These are phyloP conservation scores for Enteromius argenteus DNA, from an alignment of 2,797 vertebrate genomes.

Conservation along the genomic window DNA sequence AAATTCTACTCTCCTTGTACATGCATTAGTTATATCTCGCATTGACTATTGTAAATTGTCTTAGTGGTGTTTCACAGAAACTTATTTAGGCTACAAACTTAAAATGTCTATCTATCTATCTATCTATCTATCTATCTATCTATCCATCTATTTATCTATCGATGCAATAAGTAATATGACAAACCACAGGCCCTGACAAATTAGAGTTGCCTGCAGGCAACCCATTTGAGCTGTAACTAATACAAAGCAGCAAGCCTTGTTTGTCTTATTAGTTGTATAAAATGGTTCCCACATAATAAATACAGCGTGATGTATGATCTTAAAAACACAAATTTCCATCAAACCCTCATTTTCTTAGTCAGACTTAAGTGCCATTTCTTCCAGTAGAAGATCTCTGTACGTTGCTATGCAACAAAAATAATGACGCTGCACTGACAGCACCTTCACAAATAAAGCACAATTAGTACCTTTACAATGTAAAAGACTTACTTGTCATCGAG, in stretches of 20 bases:
- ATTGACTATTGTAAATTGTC: too few relatives aligned
- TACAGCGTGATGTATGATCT: too few relatives aligned
- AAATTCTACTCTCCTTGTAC: too few relatives aligned
- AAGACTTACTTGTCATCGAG: constrained; percentile 76
- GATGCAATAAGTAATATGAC: not conserved
- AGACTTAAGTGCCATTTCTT: not conserved
- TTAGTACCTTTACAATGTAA: not conserved
- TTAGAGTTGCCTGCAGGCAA: not conserved
- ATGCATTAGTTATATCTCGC: too few relatives aligned
- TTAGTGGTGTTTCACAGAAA: too few relatives aligned
- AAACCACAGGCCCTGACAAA: not conserved
- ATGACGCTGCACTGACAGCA: not conserved
- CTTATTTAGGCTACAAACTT: too few relatives aligned
- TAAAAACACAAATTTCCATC: not conserved
- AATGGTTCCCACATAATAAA: not conserved
- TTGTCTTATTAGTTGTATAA: not conserved
- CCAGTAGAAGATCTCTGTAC: not conserved
- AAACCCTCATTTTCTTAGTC: not conserved
- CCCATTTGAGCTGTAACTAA: not conserved
- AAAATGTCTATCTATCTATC: not conserved
- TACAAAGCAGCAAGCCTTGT: not conserved
- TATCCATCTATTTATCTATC: not conserved
- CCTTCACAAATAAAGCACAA: not conserved
- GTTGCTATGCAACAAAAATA: constrained; percentile 3
- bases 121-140: not conserved